These are phyloP conservation scores for Euplexia lucipara DNA, from an alignment of 2,888 invertebrate species.

Conservation along the genomic window DNA sequence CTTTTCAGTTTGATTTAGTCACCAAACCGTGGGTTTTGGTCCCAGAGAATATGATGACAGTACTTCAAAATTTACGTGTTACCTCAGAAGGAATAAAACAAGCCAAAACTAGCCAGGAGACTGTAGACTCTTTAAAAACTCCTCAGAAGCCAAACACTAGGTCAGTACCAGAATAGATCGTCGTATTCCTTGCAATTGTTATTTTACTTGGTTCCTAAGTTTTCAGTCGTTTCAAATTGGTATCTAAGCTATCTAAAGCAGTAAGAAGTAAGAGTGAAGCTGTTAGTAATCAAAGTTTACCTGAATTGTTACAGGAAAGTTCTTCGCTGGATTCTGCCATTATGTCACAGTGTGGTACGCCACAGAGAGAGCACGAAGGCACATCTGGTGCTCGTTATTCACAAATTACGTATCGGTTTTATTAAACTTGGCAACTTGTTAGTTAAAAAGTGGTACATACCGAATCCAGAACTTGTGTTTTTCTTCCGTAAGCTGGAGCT, in stretches of 20 bases:
- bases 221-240: not conserved
- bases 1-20: slow-evolving; percentile 92
- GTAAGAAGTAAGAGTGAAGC: too few relatives aligned
- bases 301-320: slow-evolving; percentile 82
- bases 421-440: slow-evolving; percentile 90
- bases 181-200: slow-evolving; percentile 1
- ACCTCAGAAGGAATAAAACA: slow-evolving; percentile 68
- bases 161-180: slow-evolving; percentile 73
- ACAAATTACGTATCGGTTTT: slow-evolving; percentile 92
- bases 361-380: slow-evolving; percentile 93
- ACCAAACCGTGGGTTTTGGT: slow-evolving; percentile 93
- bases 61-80: slow-evolving; percentile 89
- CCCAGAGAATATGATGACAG: slow-evolving; percentile 91
- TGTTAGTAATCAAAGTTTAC: not conserved
- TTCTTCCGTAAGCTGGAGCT: slow-evolving; percentile 93
- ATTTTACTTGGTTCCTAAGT: too few relatives aligned
- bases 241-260: not conserved
- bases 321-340: slow-evolving; percentile 91
- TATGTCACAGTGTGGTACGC: slow-evolving; percentile 91
- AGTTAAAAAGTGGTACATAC: slow-evolving; percentile 92
- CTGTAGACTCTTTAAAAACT: slow-evolving; percentile 87
- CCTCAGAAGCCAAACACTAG: slow-evolving; percentile 86
- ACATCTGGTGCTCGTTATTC: slow-evolving; percentile 86
- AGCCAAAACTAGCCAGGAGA: slow-evolving; percentile 80
- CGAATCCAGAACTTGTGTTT: slow-evolving; percentile 92